Conservation (phyloP, 1,140 invertebrate genomes). For the Centruroides sculpturatus region DNA sequence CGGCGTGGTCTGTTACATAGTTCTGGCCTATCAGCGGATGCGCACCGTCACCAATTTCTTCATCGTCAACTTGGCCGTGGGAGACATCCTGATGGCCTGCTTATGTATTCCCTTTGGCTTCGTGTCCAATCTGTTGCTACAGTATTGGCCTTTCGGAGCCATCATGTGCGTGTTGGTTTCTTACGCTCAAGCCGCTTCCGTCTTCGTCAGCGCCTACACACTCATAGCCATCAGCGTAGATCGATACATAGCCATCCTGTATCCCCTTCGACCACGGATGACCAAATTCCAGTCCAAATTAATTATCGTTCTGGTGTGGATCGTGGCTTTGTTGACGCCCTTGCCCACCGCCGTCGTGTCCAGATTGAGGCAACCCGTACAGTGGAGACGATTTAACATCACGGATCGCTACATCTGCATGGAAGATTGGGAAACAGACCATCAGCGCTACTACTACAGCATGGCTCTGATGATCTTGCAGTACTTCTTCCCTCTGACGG, state of each 20-base stretch:
- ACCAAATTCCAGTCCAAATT: constrained; percentile 51
- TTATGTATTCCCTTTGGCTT: constrained; percentile 79
- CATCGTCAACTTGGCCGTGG: constrained; percentile 54
- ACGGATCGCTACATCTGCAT: constrained; percentile 32
- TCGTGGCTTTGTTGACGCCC: constrained; percentile 56
- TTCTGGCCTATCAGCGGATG: constrained; percentile 59
- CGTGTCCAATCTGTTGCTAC: constrained; percentile 51
- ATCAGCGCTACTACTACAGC: constrained; percentile 50
- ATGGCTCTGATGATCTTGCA: constrained; percentile 62
- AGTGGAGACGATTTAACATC: constrained; percentile 42
- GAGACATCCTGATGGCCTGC: constrained; percentile 67
- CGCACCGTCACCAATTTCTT: constrained; percentile 76
- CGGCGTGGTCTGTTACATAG: constrained; percentile 64
- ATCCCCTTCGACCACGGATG: constrained; percentile 62
- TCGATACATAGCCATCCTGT: constrained; percentile 76
- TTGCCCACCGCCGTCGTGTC: constrained; percentile 58
- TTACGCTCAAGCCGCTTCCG: constrained; percentile 38
- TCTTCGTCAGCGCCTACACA: constrained; percentile 61
- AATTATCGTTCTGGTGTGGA: constrained; percentile 59
- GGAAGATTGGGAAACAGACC: constrained; percentile 20
- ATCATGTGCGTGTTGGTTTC: constrained; percentile 59
- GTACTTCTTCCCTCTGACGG: constrained; percentile 62
- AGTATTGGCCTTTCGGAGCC: constrained; percentile 69
- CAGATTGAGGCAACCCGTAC: constrained; percentile 34
- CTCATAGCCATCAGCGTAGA: constrained; percentile 71